These are phyloP conservation scores for Megaleporinus macrocephalus DNA, from an alignment of 2,113 vertebrate species.

Conservation along the genomic window DNA sequence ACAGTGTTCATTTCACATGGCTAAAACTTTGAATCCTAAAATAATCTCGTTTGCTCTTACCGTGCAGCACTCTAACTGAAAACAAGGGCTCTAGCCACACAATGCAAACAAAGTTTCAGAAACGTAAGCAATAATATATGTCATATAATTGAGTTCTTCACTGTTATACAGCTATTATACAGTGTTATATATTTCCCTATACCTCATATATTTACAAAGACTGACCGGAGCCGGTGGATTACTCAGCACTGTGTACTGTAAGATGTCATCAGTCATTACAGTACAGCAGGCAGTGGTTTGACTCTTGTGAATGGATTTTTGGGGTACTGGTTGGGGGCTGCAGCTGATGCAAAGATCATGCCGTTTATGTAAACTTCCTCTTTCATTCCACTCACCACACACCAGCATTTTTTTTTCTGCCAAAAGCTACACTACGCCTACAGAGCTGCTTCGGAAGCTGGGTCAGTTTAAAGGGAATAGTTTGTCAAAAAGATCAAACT, in stretches of 20 bases:
- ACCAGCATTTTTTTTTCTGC: neutral
- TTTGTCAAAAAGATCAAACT: too few relatives aligned
- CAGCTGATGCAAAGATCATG: neutral
- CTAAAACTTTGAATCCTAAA: neutral
- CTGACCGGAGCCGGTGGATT: neutral
- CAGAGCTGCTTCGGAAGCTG: too few relatives aligned
- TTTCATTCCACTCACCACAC: neutral
- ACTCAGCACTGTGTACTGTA: neutral
- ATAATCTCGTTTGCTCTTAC: neutral
- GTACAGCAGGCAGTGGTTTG: neutral
- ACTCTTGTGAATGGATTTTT: neutral
- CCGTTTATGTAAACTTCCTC: neutral
- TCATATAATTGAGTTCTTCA: constrained; percentile 19
- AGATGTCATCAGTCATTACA: neutral
- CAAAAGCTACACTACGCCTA: neutral
- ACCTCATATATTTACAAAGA: neutral
- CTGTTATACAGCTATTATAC: constrained; percentile 13
- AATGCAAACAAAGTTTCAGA: neutral
- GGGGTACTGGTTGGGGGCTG: neutral
- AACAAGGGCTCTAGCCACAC: neutral
- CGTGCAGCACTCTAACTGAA: neutral
- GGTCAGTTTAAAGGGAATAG: too few relatives aligned
- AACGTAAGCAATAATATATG: neutral
- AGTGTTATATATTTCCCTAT: neutral
- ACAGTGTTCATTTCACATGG: neutral